Conservation (phyloP, 1,140 invertebrate species). For the Sarcophaga peregrina region DNA sequence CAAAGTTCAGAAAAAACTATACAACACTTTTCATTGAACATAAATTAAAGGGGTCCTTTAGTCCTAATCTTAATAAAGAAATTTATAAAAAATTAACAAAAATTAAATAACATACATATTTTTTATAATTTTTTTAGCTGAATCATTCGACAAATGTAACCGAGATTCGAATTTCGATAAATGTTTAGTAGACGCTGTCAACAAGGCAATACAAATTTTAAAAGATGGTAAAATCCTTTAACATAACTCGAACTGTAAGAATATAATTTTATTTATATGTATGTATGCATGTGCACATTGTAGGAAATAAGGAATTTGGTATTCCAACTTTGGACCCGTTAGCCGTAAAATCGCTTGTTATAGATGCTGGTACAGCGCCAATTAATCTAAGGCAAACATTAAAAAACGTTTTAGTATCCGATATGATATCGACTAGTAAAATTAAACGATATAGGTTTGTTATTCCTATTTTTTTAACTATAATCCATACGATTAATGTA, state of each 20-base stretch:
- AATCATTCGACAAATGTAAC: constrained; percentile 55
- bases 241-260: not conserved
- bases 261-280: not conserved
- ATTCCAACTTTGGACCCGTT: constrained; percentile 65
- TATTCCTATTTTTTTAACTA: not conserved
- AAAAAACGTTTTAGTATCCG: constrained; percentile 70
- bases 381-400: constrained; percentile 70
- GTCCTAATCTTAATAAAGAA: too few species aligned
- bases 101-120: not conserved
- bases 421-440: constrained; percentile 67
- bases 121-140: constrained; percentile 27
- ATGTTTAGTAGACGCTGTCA: constrained; percentile 63
- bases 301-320: constrained; percentile 64
- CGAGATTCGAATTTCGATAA: constrained; percentile 64
- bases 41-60: too few species aligned
- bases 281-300: not conserved
- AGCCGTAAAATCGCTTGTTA: constrained; percentile 62
- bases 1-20: too few species aligned
- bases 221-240: constrained; percentile 52
- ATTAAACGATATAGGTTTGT: constrained; percentile 60
- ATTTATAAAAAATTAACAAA: too few species aligned
- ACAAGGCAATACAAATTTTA: constrained; percentile 58
- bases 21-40: too few species aligned
- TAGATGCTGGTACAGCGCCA: constrained; percentile 64
- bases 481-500: not conserved